These are phyloP conservation scores for Brachystomella parvula DNA, from an alignment of 1,140 invertebrate species.

Conservation along the genomic window DNA sequence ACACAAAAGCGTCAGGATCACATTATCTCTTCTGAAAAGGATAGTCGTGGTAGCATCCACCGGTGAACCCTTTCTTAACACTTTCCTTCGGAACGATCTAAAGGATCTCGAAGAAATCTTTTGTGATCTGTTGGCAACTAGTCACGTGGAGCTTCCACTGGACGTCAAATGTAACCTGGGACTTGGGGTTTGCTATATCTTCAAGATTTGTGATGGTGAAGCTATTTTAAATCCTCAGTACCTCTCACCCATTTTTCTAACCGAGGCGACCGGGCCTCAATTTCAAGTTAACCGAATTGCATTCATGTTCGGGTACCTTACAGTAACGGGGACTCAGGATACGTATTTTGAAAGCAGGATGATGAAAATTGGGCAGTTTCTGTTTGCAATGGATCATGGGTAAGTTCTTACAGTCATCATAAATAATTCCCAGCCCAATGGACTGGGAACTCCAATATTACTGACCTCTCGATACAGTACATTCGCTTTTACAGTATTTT, in stretches of 20 bases:
- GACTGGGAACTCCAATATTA: too few relatives aligned
- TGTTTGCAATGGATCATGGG: constrained; percentile 22
- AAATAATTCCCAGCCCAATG: too few relatives aligned
- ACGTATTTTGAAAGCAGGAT: background rate
- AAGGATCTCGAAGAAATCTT: background rate
- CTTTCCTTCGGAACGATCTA: too few relatives aligned
- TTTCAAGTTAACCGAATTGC: constrained; percentile 8
- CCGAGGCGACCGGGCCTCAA: background rate
- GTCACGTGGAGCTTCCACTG: background rate
- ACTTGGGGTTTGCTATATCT: constrained; percentile 12
- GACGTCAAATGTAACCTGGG: constrained; percentile 22
- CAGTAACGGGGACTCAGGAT: background rate
- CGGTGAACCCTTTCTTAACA: background rate
- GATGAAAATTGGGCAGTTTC: constrained; percentile 1
- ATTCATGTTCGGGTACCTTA: constrained; percentile 14
- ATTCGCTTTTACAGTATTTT: too few relatives aligned
- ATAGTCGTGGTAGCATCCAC: background rate
- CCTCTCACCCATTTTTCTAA: background rate
- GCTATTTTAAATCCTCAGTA: background rate
- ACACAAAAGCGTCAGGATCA: constrained; percentile 1
- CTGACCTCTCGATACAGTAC: too few relatives aligned
- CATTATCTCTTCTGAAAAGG: background rate
- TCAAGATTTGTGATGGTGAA: background rate
- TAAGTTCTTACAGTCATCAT: background rate
- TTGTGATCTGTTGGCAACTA: background rate